Conservation (phyloP, 2,113 vertebrate species). For the Lepus europaeus region DNA sequence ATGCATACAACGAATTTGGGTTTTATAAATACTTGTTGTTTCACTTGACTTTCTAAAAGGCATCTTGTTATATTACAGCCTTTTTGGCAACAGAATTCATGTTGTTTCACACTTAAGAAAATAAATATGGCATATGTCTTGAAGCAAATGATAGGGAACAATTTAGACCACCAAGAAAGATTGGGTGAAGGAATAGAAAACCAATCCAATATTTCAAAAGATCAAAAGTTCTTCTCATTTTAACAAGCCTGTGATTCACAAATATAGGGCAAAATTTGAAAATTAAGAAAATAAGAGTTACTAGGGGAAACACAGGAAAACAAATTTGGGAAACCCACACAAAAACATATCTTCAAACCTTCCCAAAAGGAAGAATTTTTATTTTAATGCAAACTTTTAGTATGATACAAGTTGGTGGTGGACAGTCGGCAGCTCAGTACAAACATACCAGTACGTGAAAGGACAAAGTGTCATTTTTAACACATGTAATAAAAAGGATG, state of each 20-base stretch:
- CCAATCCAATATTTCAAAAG: slow-evolving; percentile 52
- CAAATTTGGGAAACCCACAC: background rate
- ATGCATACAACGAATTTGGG: background rate
- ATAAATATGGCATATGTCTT: slow-evolving; percentile 48
- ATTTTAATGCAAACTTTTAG: slow-evolving; percentile 1
- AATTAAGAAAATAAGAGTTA: slow-evolving; percentile 51
- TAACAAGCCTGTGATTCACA: slow-evolving; percentile 18
- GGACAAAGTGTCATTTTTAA: background rate
- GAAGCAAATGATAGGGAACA: slow-evolving; percentile 47
- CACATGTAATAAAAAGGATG: background rate
- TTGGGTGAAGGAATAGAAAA: slow-evolving; percentile 56
- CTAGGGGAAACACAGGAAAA: slow-evolving; percentile 62
- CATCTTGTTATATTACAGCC: background rate
- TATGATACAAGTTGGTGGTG: background rate
- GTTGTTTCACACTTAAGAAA: slow-evolving; percentile 61
- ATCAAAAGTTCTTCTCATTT: slow-evolving; percentile 3
- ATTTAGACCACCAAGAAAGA: slow-evolving; percentile 71
- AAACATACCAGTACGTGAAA: background rate
- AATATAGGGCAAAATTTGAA: background rate
- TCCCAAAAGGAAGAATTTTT: background rate
- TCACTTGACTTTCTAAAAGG: slow-evolving; percentile 62
- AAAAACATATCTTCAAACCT: background rate
- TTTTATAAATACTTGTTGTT: slow-evolving; percentile 43
- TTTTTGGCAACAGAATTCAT: slow-evolving; percentile 52
- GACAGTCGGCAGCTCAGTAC: background rate